phyloP scores from a whole-genome alignment of 1,140 invertebrate species.

The Drosophila simulans region DNA sequence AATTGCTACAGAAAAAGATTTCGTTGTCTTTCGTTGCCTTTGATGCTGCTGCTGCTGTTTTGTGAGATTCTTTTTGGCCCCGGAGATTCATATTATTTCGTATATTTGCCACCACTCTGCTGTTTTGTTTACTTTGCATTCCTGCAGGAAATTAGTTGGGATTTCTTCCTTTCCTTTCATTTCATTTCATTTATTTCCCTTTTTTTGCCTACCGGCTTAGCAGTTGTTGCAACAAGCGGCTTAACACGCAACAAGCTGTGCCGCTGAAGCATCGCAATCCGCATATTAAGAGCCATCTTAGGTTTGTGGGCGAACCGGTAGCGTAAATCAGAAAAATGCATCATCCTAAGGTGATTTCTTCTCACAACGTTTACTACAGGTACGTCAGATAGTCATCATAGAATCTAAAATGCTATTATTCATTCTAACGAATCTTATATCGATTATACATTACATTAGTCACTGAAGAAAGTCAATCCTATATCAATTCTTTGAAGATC shows the following conservation, averaged over 20 bases:
- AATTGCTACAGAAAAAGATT: constrained; percentile 75
- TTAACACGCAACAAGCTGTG: constrained; percentile 52
- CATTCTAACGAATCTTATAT: too few species aligned
- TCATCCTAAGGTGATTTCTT: neutral
- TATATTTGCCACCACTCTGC: constrained; percentile 2
- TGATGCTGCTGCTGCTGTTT: neutral
- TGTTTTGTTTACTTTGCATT: constrained; percentile 36
- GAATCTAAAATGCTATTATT: too few species aligned
- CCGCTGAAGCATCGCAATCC: constrained; percentile 7
- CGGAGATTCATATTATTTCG: constrained; percentile 20
- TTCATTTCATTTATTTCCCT: neutral
- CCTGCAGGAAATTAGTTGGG: constrained; percentile 43
- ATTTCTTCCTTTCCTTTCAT: constrained; percentile 4
- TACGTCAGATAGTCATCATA: neutral
- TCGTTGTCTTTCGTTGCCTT: constrained; percentile 9
- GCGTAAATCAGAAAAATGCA: too few species aligned
- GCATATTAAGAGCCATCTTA: neutral
- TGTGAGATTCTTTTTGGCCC: constrained; percentile 49
- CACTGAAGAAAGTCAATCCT: too few species aligned
- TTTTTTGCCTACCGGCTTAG: constrained; percentile 50
- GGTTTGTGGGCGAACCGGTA: neutral
- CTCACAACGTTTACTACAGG: neutral
- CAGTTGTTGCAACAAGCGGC: constrained; percentile 74
- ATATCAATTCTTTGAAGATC: too few species aligned
- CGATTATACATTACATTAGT: too few species aligned